Evolutionary conservation across 2,797 vertebrate genomes (phyloP), one percentile per base, ranked within the genome.

Genomic region (Tachyglossus aculeatus): DNA sequence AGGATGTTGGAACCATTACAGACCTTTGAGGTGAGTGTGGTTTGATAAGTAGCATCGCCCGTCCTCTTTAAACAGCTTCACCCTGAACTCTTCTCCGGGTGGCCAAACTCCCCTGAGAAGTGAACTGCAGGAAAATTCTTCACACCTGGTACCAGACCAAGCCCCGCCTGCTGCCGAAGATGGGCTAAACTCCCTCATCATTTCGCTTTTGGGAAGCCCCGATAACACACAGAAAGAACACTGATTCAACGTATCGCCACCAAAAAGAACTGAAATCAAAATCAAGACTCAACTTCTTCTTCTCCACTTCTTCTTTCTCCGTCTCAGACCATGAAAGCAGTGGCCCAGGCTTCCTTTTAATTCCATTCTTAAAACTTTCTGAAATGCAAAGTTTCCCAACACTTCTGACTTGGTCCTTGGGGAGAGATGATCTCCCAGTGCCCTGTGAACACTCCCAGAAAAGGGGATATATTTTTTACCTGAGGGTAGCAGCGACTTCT

Each of bases 1-100:
- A 82, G 77, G 78, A 83, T 86, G 74, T 74, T 64, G 71, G 38
- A 80, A 86, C 80, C 79, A 78, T 80, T 86, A 84, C 57, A 78
- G 78, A 81, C 76, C 56, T 74, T 79, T 78, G 54, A 78, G 77
- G 88, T 79, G 81, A 80, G 61, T 74, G 63, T 74, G 36, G 40
- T 74, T 83, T 77, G 80, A 86, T 71, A 71, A 86, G 81, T 79
- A 61, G 62, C 53, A 64, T 72, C n/a, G 65, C 68, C 69, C 78
- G 74, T 65, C 75, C 72, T 47, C 78, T 80, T 80, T 73, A 65
- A 78, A 74, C 71, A 50, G 55, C 72, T 64, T 18, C 14, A 56
- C 72, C 68, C 18, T n/a, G n/a, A n/a, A n/a, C n/a, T 65, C 75
- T 71, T 47, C 78, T 80, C 78, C 72, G 65, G 77, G 73, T 72